Base-by-base conservation (phyloP, 2,888 invertebrate species). In the Euzetes globulus region DNA sequence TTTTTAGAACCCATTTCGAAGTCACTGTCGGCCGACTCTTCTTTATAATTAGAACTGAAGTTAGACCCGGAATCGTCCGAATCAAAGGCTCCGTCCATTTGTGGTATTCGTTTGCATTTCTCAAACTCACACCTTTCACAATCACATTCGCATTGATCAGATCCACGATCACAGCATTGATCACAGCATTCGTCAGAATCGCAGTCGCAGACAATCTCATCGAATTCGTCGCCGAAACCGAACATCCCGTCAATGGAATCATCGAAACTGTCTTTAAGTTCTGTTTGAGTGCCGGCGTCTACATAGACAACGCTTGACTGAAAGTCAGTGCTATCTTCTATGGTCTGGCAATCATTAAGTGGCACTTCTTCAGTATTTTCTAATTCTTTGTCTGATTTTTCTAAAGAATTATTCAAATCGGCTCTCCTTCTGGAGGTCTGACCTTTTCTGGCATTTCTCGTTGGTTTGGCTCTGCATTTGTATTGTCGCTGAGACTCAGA, bases 111-210 rank as follows among this genome's bases (percentile, higher is more conserved):
- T 22, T 47, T 71, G 19, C 41, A 65, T 19, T 41, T 65, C 37
- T 65, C 65, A 11, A 33, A 65, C n/a, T 52, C 71, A 47, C 71
- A 71, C 47, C 19, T 71, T 5, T 71, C 50, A 17, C 71, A 71
- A 71, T 71, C 71, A 22, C 71, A 71, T 52, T 71, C 71, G 33
- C 71, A 71, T 29, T 71, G 71, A 29, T 71, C 50, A 29, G 71
- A 71, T n/a, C 71, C 45, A 13, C n/a, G 71, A 52, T 71, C 71
- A 22, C 71, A 71, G n/a, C 71, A 71, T 17, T 50, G 47, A 19
- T 71, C 71, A 22, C 71, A 71, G 22, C 71, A 71, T 19, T 71
- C 50, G 47, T 71, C 71, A 1, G 47, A 52, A 17, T 52, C 52
- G 22, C 71, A 72, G 41, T 22, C 52, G 45, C 68, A 65, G 25